phyloP scores from a whole-genome alignment of 2,888 invertebrate genomes.

The Athrips mouffetella region DNA sequence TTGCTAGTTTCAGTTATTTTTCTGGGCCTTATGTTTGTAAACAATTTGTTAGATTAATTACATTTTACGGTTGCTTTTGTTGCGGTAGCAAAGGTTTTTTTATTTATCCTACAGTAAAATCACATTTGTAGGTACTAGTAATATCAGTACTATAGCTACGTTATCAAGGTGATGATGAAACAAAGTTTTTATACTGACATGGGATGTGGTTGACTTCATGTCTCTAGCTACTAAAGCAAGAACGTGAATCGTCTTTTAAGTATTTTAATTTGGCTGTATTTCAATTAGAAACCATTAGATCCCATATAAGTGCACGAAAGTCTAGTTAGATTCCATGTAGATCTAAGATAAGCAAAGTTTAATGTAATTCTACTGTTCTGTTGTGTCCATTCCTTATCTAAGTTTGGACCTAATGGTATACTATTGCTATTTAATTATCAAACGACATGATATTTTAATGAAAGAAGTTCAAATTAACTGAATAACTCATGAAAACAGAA shows the following conservation, averaged over 20 bases:
- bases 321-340: slow-evolving; percentile 22
- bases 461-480: background rate
- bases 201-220: no score
- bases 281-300: slow-evolving; percentile 10
- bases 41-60: no score
- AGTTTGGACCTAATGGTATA: slow-evolving; percentile 4
- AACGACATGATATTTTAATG: background rate
- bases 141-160: no score
- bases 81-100: no score
- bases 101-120: no score
- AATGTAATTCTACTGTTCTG: background rate
- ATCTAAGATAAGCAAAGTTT: slow-evolving; percentile 24
- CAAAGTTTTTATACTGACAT: no score
- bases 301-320: slow-evolving; percentile 14
- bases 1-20: no score
- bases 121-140: no score
- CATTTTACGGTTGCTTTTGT: no score
- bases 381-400: slow-evolving; percentile 15
- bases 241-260: background rate
- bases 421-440: background rate
- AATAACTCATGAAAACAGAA: background rate
- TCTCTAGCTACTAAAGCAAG: no score
- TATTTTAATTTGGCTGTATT: slow-evolving; percentile 5
- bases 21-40: no score
- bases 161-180: no score